Percentiles rank a stretch among this genome's conserved stretches.
These are phyloP conservation scores for Anolis sagrei DNA, from an alignment of 2,113 vertebrate species.

Conservation along the genomic window DNA sequence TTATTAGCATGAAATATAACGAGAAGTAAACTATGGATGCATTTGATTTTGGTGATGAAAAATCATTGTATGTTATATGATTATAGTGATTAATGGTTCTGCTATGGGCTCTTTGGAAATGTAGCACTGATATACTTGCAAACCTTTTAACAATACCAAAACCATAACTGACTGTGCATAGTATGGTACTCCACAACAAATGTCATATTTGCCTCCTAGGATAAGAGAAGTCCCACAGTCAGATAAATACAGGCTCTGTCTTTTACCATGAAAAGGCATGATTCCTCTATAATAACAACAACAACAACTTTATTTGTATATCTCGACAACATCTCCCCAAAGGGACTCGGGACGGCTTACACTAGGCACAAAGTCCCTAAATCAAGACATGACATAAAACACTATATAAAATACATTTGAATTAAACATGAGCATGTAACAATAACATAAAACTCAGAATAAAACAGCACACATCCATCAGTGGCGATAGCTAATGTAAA, in stretches of 20 bases:
- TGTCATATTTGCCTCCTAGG: background rate
- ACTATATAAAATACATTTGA: too few relatives aligned
- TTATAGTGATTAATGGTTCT: background rate
- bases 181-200: background rate
- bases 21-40: background rate
- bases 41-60: background rate
- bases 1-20: background rate
- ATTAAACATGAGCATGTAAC: too few relatives aligned
- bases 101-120: background rate
- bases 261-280: background rate
- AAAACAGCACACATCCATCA: too few relatives aligned
- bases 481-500: too few relatives aligned
- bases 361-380: too few relatives aligned
- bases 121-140: background rate
- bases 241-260: background rate
- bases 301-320: too few relatives aligned
- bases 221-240: background rate
- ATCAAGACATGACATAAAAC: too few relatives aligned
- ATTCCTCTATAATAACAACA: too few relatives aligned
- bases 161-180: background rate
- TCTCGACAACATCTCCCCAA: too few relatives aligned
- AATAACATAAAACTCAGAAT: too few relatives aligned
- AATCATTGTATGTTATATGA: background rate
- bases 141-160: background rate
- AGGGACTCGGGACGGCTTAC: too few relatives aligned